Conservation (phyloP, 1,140 invertebrate genomes). For the Tenebrio molitor region DNA sequence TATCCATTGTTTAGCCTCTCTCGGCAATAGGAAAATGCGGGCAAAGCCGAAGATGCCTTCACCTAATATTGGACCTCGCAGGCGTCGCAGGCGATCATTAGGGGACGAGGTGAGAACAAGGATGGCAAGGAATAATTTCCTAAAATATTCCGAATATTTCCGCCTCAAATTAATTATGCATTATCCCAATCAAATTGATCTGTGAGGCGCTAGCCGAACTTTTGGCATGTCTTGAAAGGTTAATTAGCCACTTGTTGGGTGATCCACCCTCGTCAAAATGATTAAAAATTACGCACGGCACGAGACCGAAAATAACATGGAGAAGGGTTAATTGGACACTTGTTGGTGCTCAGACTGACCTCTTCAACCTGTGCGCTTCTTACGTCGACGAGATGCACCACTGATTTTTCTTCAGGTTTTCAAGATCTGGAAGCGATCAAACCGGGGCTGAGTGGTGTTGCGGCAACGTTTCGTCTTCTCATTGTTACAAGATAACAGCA, state of each 20-base stretch:
- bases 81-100: constrained; percentile 27
- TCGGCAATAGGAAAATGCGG: not conserved
- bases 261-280: constrained; percentile 5
- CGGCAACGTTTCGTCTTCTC: constrained; percentile 4
- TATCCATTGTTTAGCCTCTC: constrained; percentile 3
- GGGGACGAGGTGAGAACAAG: constrained; percentile 16
- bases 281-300: constrained; percentile 3
- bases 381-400: too few species aligned
- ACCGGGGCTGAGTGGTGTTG: not conserved
- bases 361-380: too few species aligned
- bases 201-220: not conserved
- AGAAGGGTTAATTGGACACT: too few species aligned
- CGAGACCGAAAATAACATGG: too few species aligned
- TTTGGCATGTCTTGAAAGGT: not conserved
- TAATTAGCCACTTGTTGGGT: constrained; percentile 35
- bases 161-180: constrained; percentile 25
- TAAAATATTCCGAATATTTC: constrained; percentile 37
- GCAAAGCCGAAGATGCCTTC: constrained; percentile 25
- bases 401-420: too few species aligned
- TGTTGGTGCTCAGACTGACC: too few species aligned
- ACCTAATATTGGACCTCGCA: constrained; percentile 20
- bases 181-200: constrained; percentile 23
- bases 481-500: constrained; percentile 21
- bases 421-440: not conserved
- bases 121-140: constrained; percentile 31